Base-by-base conservation (phyloP, 2,113 vertebrate genomes). In the Oreocharis arfaki region DNA sequence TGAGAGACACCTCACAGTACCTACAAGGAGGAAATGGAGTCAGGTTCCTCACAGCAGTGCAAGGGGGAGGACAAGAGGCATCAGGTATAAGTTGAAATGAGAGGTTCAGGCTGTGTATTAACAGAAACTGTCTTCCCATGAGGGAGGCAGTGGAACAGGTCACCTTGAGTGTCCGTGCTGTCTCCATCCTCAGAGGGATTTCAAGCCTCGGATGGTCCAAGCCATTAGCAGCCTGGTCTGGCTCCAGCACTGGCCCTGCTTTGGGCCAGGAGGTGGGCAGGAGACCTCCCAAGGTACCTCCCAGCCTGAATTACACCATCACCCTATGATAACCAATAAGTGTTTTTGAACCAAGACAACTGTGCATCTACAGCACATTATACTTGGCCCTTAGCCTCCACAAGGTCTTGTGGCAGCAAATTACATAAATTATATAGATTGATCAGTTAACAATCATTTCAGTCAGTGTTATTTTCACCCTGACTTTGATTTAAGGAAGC, bases 381-480 rank as follows among this genome's bases (percentile, higher is more conserved):
- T 32, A 68, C 47, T 74, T 3, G 1, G 68, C 9, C 33, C 14
- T 86, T 35, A 59, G 35, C 35, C 39, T 79, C 42, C 30, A 7
- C 28, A 82, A 78, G 16, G 33, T 39, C 42, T 39, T 37, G 49
- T 39, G 68, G 47, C 17, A 90, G 76, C 33, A 78, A 71, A 75
- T 88, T 65, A 33, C 53, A 39, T 9, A 61, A 82, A 76, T 86
- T 53, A 30, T 53, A 47, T 8, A 39, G 47, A 90, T 89, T 56
- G 78, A 92, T 70, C 68, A 90, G 46, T 64, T 78, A 92, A 49
- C 12, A 18, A 46, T 88, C 10, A 64, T 75, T 65, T 89, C 42
- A 84, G 23, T 80, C 59, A 90, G 26, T 2, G 5, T 53, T 80
- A 61, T 92, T 93, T 92, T 92, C 42, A 28, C 37, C 26, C 44